A percentile compares a stretch with the other conserved stretches of the same genome.
Conservation (phyloP, 2,888 invertebrate species). For the Ornithoptera priamus region DNA sequence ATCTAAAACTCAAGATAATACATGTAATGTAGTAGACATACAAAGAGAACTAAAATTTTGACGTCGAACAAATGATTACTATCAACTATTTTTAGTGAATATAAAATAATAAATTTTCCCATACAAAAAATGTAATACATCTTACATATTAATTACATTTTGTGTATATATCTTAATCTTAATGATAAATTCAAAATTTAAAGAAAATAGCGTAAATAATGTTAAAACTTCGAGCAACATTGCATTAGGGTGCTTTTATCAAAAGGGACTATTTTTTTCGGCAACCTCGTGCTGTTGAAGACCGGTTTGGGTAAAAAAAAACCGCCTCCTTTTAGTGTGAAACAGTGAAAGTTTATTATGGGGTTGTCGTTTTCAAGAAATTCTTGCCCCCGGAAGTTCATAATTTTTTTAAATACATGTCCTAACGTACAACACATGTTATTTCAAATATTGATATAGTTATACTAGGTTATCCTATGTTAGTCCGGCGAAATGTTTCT, state of each 20-base stretch:
- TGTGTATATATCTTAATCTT: too few relatives aligned
- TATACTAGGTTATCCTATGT: too few relatives aligned
- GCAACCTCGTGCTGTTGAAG: conserved; percentile 17
- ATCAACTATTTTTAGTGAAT: too few relatives aligned
- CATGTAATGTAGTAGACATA: too few relatives aligned
- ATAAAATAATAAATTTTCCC: too few relatives aligned
- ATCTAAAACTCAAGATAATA: too few relatives aligned
- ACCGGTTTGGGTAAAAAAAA: conserved; percentile 18
- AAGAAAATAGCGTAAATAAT: not conserved
- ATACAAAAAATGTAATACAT: too few relatives aligned
- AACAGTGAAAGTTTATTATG: conserved; percentile 26
- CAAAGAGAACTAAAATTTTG: too few relatives aligned
- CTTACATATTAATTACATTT: too few relatives aligned
- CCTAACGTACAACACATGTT: not conserved
- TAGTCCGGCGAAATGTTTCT: too few relatives aligned
- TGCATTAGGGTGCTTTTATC: conserved; percentile 8
- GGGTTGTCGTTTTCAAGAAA: not conserved
- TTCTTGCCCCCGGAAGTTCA: not conserved
- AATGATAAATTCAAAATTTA: not conserved
- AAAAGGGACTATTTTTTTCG: conserved; percentile 10
- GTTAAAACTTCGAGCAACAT: conserved; percentile 5
- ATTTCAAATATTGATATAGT: not conserved
- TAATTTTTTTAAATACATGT: not conserved
- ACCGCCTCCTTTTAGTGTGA: conserved; percentile 1
- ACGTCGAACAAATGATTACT: too few relatives aligned